phyloP scores from a whole-genome alignment of 2,888 invertebrate genomes.

The Hetaerina titia region DNA sequence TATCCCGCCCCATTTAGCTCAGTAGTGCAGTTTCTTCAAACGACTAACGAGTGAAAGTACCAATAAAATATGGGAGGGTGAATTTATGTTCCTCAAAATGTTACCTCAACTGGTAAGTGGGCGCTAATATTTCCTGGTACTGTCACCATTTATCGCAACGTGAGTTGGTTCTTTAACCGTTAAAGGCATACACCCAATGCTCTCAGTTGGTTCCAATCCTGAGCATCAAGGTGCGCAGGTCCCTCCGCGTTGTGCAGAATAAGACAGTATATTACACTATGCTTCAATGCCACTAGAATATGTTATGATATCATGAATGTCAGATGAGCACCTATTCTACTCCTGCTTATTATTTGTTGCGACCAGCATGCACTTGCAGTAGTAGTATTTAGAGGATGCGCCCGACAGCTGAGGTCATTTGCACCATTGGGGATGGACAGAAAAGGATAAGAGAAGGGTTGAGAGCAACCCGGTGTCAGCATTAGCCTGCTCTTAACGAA shows the following conservation, averaged over 20 bases:
- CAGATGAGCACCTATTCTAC: too few species aligned
- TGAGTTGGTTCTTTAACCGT: neutral
- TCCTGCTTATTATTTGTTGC: too few species aligned
- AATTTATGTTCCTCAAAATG: neutral
- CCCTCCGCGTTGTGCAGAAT: neutral
- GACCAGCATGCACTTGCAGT: too few species aligned
- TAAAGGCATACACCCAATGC: neutral
- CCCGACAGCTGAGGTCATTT: too few species aligned
- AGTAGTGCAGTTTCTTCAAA: neutral
- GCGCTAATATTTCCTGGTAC: neutral
- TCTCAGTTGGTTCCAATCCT: neutral
- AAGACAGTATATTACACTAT: neutral
- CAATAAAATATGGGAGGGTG: neutral
- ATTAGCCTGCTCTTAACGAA: too few species aligned
- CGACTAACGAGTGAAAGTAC: neutral
- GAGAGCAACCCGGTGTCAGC: too few species aligned
- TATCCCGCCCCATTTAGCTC: neutral
- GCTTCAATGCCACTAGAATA: too few species aligned
- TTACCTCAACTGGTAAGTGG: neutral
- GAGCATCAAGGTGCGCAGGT: neutral
- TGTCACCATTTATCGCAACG: neutral
- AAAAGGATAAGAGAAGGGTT: too few species aligned
- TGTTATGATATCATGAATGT: too few species aligned
- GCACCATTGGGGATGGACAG: too few species aligned
- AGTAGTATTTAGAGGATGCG: too few species aligned